Base-by-base conservation (phyloP, 2,113 vertebrate genomes). In the Perca fluviatilis region DNA sequence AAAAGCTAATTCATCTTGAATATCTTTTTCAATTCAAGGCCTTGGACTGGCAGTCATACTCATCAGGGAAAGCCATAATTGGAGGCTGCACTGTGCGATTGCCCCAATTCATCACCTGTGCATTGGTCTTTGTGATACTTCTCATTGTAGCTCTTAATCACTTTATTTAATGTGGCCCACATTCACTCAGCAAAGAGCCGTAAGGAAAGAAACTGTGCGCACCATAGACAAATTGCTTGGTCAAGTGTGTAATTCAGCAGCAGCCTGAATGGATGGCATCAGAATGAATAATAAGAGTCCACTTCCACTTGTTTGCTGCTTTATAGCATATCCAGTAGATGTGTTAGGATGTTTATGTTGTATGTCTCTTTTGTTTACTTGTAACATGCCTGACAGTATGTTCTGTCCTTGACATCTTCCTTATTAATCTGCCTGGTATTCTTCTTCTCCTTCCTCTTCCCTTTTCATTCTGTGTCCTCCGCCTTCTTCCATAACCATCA, bases 381-480 rank as follows among this genome's bases (percentile, higher is more conserved):
- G 9, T 15, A 40, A 61, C 47, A 18, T 50, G 16, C 53, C n/a
- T 63, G 7, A 57, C 43, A 27, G 27, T 30, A 0, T 53, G 54
- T 63, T 61, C 40, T 76, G 18, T 43, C 40, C 40, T 43, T 50
- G 49, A 50, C 23, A 18, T 1, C 16, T 18, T 43, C 40, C 40
- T 10, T n/a, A n/a, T 43, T 43, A 43, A 43, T 43, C 40, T 50
- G 2, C 5, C 51, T 25, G 5, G 16, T 86, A 6, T 71, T 58
- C 30, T 27, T 71, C 56, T 43, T 74, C 25, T 84, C 86, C 91
- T 40, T 64, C 60, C 40, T 46, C 33, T 40, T 64, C 57, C 51
- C 36, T 66, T 74, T 88, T 74, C 85, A 90, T 91, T 67, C 83
- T 83, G 91, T 91, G 89, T 46, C 25, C 49, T 30, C 18, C 23